Percentiles rank a stretch among this genome's conserved stretches.
These are phyloP conservation scores for Phataginus tricuspis DNA, from an alignment of 2,797 vertebrate genomes.

Conservation along the genomic window DNA sequence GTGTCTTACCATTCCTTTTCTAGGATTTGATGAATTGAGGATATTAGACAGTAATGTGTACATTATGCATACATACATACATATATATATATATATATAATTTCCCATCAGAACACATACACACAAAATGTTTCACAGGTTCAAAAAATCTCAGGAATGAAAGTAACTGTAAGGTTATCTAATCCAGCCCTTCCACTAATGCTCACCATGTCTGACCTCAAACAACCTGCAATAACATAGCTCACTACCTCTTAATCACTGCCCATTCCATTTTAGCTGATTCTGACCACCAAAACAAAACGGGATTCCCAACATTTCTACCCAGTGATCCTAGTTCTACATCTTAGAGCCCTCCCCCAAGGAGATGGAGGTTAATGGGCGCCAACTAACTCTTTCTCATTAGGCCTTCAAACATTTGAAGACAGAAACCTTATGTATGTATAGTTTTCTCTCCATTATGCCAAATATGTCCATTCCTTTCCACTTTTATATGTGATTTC, in stretches of 20 bases:
- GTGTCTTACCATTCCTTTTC: not conserved
- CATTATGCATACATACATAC: no score
- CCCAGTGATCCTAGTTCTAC: not conserved
- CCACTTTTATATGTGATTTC: not conserved
- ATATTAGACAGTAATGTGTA: not conserved
- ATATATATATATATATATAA: no score
- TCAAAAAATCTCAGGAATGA: not conserved
- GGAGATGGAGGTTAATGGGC: not conserved
- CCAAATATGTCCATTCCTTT: not conserved
- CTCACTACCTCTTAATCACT: not conserved
- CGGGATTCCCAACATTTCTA: not conserved
- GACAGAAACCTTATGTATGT: not conserved
- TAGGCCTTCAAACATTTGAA: slow-evolving; percentile 23
- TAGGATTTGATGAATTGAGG: not conserved
- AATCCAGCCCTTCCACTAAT: not conserved
- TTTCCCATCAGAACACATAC: not conserved
- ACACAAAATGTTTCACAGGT: not conserved
- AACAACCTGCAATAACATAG: not conserved
- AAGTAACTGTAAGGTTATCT: not conserved
- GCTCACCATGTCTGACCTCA: not conserved
- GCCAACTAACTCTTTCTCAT: not conserved
- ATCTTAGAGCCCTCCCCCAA: not conserved
- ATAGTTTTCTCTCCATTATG: not conserved
- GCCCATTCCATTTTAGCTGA: not conserved
- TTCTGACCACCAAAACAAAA: not conserved